Evolutionary conservation across 2,113 vertebrate species (phyloP).

Genomic region (Climacteris rufus): DNA sequence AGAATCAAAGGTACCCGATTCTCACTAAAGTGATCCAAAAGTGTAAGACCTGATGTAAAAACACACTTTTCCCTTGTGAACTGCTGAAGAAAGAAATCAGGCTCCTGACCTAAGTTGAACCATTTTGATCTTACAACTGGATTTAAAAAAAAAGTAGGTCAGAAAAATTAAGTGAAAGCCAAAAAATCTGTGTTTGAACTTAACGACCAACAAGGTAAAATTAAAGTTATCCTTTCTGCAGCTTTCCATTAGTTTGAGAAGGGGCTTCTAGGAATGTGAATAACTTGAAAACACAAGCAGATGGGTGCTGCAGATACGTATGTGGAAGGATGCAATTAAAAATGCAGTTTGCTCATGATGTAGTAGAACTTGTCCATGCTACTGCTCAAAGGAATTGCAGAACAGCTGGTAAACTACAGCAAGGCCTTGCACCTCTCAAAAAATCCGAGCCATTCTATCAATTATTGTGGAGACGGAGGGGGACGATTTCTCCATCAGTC

Average conservation of each 20-base stretch:
- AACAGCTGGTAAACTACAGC: neutral
- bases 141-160: neutral
- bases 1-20: neutral
- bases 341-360: neutral
- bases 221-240: neutral
- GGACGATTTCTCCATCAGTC: neutral
- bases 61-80: neutral
- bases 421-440: neutral
- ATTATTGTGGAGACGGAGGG: neutral
- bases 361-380: neutral
- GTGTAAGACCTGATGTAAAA: neutral
- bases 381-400: neutral
- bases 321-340: neutral
- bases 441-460: accelerated
- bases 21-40: neutral
- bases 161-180: neutral
- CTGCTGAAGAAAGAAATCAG: neutral
- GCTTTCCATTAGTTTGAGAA: neutral
- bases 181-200: neutral
- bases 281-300: neutral
- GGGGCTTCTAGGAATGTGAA: neutral
- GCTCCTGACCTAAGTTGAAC: neutral
- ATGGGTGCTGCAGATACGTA: neutral
- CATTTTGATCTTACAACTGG: neutral
- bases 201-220: neutral